Base-by-base conservation (phyloP, 2,113 vertebrate genomes). In the Notarius quadriscutis region DNA sequence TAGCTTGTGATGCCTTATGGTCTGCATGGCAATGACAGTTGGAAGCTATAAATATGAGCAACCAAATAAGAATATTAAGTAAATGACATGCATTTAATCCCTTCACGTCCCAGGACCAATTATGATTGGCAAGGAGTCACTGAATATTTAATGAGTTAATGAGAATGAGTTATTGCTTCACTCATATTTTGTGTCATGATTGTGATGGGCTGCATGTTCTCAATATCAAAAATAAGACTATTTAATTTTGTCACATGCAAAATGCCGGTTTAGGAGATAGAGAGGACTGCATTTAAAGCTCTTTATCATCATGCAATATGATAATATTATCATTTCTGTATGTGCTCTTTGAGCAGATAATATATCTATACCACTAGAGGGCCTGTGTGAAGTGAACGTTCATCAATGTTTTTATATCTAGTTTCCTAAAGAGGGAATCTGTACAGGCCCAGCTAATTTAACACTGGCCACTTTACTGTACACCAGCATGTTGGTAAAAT, bases 181-280 rank as follows among this genome's bases (percentile, higher is more conserved):
- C 57, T 60, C 8, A 34, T 60, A 60, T 60, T 20, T 22, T 55
- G 25, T 27, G 25, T 55, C 14, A 55, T 55, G 27, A 77, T 4
- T 7, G 10, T 53, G 51, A 80, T 79, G n/a, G 53, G 25, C n/a
- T 79, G 77, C 7, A 27, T 57, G 27, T 14, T 57, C 53, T 27
- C 27, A 20, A 27, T 80, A 80, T 80, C 78, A 80, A 80, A 80
- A 58, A 57, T 55, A 79, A 55, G 75, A 80, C 77, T 80, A 57
- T 34, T 80, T 15, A 30, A 8, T 80, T 80, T 58, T 80, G 53
- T 80, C 15, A 80, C 55, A 80, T 80, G 77, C n/a, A 58, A 80
- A 57, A 58, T 58, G 55, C n/a, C 58, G 53, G 15, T 80, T 80
- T 30, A 20, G 53, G 77, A 20, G 9, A n/a, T 80, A 58, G 7